Evolutionary conservation across 1,140 invertebrate species (phyloP).

Genomic region (Nautilus pompilius): DNA sequence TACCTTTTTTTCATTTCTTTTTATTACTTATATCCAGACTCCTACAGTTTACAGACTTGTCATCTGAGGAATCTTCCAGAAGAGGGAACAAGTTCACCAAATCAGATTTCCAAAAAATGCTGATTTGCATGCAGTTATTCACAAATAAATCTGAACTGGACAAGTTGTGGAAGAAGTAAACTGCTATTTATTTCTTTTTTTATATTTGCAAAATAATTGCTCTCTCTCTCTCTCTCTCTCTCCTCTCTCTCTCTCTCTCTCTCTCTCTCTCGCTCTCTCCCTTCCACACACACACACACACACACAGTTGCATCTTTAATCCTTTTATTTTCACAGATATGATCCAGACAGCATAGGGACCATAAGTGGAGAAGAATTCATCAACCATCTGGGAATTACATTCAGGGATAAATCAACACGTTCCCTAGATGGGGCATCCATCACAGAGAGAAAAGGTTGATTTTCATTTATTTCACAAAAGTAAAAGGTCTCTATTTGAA

Average conservation of each 20-base stretch:
- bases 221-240: no score
- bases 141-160: conserved; percentile 52
- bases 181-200: no score
- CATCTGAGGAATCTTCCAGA: conserved; percentile 49
- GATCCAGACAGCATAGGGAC: conserved; percentile 39
- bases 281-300: no score
- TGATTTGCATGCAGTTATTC: conserved; percentile 46
- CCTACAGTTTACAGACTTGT: conserved; percentile 45
- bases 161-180: conserved; percentile 51
- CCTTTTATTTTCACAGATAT: conserved; percentile 32
- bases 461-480: not conserved
- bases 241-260: no score
- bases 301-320: no score
- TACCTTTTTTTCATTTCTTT: no score
- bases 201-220: no score
- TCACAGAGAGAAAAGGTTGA: conserved; percentile 14
- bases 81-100: conserved; percentile 44
- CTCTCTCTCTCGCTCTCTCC: no score
- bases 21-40: no score
- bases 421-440: conserved; percentile 21
- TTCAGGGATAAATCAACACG: conserved; percentile 15
- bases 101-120: conserved; percentile 48
- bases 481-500: not conserved
- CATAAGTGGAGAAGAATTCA: conserved; percentile 37
- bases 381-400: conserved; percentile 46